Conservation (phyloP, 2,888 invertebrate genomes). For the Andrena flavipes region DNA sequence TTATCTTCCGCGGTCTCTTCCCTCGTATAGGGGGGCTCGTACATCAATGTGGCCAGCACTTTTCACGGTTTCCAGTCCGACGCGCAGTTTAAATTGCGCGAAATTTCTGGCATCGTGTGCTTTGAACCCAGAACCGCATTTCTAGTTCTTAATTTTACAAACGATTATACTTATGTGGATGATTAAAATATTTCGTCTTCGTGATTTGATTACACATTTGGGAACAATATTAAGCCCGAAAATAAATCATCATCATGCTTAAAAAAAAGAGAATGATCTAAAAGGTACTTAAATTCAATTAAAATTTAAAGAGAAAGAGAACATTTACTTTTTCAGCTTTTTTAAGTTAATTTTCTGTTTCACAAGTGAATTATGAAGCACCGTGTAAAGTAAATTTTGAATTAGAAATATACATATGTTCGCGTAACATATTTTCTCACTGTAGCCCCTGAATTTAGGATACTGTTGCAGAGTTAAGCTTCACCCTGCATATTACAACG, state of each 20-base stretch:
- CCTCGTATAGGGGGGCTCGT: constrained; percentile 24
- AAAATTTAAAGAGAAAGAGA: no score
- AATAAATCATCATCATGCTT: not conserved
- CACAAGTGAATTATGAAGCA: no score
- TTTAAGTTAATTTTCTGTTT: no score
- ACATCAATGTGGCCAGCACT: constrained; percentile 34
- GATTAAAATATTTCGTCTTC: not conserved
- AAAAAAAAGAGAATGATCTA: no score
- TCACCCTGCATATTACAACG: no score
- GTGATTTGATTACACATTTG: no score
- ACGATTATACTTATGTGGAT: not conserved
- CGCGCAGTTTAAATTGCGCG: constrained; percentile 33
- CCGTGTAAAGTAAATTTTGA: no score
- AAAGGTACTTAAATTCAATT: not conserved
- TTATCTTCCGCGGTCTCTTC: constrained; percentile 9
- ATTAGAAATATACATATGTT: no score
- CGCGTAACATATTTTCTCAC: no score
- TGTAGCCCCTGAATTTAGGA: no score
- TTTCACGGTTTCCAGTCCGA: constrained; percentile 30
- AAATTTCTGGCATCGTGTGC: constrained; percentile 6
- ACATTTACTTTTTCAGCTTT: no score
- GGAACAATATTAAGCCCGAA: not conserved
- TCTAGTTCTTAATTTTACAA: not conserved
- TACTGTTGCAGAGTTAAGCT: no score
- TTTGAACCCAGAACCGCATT: not conserved